Base-by-base conservation (phyloP, 2,113 vertebrate genomes). In the Ageneiosus marmoratus region DNA sequence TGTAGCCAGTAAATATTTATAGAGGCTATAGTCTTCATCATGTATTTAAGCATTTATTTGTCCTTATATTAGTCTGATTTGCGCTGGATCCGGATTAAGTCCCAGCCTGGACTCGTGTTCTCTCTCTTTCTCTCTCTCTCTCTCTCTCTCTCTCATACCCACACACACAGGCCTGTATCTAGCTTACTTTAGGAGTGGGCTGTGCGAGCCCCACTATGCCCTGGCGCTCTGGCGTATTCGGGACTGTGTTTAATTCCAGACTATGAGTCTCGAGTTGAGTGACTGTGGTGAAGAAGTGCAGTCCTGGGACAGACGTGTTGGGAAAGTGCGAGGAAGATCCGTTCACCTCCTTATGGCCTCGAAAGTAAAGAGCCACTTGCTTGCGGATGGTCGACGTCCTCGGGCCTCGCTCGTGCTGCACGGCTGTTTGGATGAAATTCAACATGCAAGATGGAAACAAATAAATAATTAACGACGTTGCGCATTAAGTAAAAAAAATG, bases 311-410 rank as follows among this genome's bases (percentile, higher is more conserved):
- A 29, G 97, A 93, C 0, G 96, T 91, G 0, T 95, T 91, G 0
- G 97, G 95, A 88, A 99, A 99, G 86, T 98, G 97, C 0, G 96
- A 92, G 0, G 95, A 92, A 0, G 95, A 90, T 1, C 97, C 94
- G 34, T 96, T 97, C 87, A 98, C 97, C 79, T 99, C 97, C 88
- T 99, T 99, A 90, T 99, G 98, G 51, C 98, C 98, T 0, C 98
- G 95, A 92, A 99, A 99, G 92, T 99, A 99, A 34, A 99, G 95
- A 55, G 98, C 98, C 86, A 99, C 98, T 90, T 99, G 98, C 91
- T 99, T 99, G 87, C 98, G 95, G 89, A 99, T 99, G 60, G 98
- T 99, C 69, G 98, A 99, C 0, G 98, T 99, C 82, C 98, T 95
- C 56, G 98, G 98, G 0, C 98, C 98, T 88, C 98, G 93, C 89